A percentile compares a stretch with the other conserved stretches of the same genome.
phyloP scores from a whole-genome alignment of 2,113 vertebrate species.

The Tachysurus vachellii region DNA sequence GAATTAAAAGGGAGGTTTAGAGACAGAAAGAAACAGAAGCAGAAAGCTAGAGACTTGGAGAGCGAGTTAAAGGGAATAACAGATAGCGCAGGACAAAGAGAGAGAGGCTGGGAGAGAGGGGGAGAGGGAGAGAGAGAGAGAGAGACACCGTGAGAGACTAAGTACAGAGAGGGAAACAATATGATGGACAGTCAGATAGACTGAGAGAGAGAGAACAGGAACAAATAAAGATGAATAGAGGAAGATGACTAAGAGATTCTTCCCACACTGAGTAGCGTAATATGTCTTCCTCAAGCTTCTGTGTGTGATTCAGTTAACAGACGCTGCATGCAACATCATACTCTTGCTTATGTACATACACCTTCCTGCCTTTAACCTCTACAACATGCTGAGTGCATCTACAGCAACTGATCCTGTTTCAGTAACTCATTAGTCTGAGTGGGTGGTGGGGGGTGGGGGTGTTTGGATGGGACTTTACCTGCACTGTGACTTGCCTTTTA shows the following conservation, averaged over 20 bases:
- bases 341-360: background rate
- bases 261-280: constrained; percentile 17
- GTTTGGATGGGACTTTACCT: too few relatives aligned
- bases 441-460: too few relatives aligned
- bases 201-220: background rate
- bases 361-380: background rate
- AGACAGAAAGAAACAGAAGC: too few relatives aligned
- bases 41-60: too few relatives aligned
- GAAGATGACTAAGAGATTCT: constrained; percentile 22
- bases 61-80: too few relatives aligned
- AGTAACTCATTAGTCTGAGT: background rate
- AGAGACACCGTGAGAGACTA: too few relatives aligned
- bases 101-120: background rate
- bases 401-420: background rate
- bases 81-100: too few relatives aligned
- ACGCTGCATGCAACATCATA: constrained; percentile 11
- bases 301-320: constrained; percentile 15
- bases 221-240: background rate
- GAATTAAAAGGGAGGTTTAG: too few relatives aligned
- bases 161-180: too few relatives aligned
- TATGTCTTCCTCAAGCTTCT: constrained; percentile 23
- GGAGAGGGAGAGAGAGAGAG: too few relatives aligned
- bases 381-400: background rate
- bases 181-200: background rate
- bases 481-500: too few relatives aligned